Base-by-base conservation (phyloP, 2,113 vertebrate species). In the Sinocyclocheilus anophthalmus region DNA sequence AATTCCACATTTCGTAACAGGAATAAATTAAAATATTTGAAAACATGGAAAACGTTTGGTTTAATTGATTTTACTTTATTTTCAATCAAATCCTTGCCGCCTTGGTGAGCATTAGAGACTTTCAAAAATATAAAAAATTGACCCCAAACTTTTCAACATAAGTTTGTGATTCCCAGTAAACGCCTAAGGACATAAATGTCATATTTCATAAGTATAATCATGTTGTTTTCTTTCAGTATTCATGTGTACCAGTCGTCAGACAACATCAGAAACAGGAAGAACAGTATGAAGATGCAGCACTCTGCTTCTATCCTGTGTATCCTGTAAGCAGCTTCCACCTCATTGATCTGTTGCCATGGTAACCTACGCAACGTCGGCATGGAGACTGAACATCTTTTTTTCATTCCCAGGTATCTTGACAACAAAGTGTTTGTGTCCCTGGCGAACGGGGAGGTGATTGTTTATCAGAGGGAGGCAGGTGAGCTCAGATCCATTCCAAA, bases 261-360 rank as follows among this genome's bases (percentile, higher is more conserved):
- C 93, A 99, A 98, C 93, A 99, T 99, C 93, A 96, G 98, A 0
- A 99, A 99, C 89, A 93, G 98, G 84, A 99, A 98, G 92, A 99
- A 99, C 95, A 99, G 98, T 94, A 96, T 99, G 97, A 99, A 99
- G 94, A 98, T 99, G 94, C 98, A 99, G 39, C 98, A 99, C 1
- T 83, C 96, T 0, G 97, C 98, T 0, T 95, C 98, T 0, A 96
- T 99, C 88, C 96, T 97, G 87, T 98, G 97, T 89, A 95, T 99
- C 86, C 88, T 98, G 98, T 99, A 92, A 97, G 97, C 53, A n/a
- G n/a, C 11, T 72, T 7, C 10, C 3, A 0, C 20, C 33, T 26
- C 26, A 16, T 2, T 45, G 1, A n/a, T 24, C 57, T 11, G 3
- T 70, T 55, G 30, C n/a, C 11, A 30, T 65, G 10, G 50, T 80